Evolutionary conservation across 2,113 vertebrate genomes (phyloP).

Genomic region (Ammodytes marinus): DNA sequence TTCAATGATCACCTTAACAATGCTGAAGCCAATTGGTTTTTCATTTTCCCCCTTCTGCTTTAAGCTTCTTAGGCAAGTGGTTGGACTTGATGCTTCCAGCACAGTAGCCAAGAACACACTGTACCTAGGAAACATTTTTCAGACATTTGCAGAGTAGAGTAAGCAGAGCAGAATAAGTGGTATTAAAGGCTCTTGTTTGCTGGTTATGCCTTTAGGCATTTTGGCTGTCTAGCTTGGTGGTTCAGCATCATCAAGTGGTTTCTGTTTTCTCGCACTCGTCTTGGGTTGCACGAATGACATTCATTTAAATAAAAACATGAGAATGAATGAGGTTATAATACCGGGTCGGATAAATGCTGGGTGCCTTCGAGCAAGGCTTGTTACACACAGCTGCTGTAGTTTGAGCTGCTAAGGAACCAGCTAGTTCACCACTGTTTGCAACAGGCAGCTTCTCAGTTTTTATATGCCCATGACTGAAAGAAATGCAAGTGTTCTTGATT

Average conservation of each 20-base stretch:
- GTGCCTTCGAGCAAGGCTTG: not conserved
- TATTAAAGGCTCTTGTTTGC: constrained; percentile 6
- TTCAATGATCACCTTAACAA: not conserved
- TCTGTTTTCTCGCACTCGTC: not conserved
- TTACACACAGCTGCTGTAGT: not conserved
- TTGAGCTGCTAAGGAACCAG: not conserved
- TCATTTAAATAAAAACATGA: not conserved
- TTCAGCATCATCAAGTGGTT: not conserved
- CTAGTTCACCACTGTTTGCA: not conserved
- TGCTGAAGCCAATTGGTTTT: constrained; percentile 1
- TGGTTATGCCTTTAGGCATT: not conserved
- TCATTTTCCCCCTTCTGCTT: constrained; percentile 2
- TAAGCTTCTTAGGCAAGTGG: constrained; percentile 58
- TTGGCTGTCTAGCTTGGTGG: not conserved
- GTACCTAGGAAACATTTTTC: constrained; percentile 1
- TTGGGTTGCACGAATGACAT: not conserved
- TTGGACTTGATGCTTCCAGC: constrained; percentile 50
- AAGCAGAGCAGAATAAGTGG: not conserved
- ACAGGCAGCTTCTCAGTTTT: not conserved
- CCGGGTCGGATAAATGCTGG: not conserved
- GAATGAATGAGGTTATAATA: not conserved
- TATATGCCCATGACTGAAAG: not conserved
- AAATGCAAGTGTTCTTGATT: not conserved
- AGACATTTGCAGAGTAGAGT: not conserved
- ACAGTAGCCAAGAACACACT: constrained; percentile 26